Evolutionary conservation across 2,113 vertebrate species (phyloP).

Genomic region (Misgurnus anguillicaudatus): DNA sequence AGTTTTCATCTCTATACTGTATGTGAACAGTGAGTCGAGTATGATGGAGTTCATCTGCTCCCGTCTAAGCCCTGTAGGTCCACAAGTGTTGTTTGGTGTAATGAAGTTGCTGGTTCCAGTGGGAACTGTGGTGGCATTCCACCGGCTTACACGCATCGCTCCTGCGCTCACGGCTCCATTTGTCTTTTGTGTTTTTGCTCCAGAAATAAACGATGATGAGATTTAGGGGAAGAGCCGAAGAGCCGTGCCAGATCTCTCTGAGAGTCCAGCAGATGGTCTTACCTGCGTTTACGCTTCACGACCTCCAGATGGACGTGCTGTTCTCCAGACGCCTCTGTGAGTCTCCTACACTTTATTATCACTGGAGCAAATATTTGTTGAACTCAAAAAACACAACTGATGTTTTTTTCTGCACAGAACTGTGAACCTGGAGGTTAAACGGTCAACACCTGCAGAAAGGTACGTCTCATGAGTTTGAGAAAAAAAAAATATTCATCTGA

Average conservation of each 20-base stretch:
- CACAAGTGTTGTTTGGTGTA: constrained; percentile 19
- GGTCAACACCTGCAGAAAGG: background rate
- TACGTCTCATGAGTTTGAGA: background rate
- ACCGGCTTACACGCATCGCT: constrained; percentile 4
- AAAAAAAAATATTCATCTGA: too few species aligned
- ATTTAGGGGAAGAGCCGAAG: constrained; percentile 4
- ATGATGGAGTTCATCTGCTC: background rate
- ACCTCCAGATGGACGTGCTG: background rate
- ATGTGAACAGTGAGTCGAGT: too few species aligned
- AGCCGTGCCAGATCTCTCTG: background rate
- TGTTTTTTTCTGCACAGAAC: background rate
- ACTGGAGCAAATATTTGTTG: background rate
- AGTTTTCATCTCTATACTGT: too few species aligned
- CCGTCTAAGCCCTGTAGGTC: constrained; percentile 32
- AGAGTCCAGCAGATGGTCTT: background rate
- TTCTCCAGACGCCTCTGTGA: constrained; percentile 21
- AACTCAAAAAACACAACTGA: background rate
- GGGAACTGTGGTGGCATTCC: constrained; percentile 28
- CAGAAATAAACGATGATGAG: constrained; percentile 41
- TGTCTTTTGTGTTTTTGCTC: constrained; percentile 26
- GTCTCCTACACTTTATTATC: background rate
- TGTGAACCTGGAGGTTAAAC: background rate
- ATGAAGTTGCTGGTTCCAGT: constrained; percentile 21
- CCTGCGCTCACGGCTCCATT: background rate
- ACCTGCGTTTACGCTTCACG: constrained; percentile 18